A percentile compares a stretch with the other conserved stretches of the same genome.
These are phyloP conservation scores for Cristatella mucedo DNA, from an alignment of 2,888 invertebrate genomes.

Conservation along the genomic window DNA sequence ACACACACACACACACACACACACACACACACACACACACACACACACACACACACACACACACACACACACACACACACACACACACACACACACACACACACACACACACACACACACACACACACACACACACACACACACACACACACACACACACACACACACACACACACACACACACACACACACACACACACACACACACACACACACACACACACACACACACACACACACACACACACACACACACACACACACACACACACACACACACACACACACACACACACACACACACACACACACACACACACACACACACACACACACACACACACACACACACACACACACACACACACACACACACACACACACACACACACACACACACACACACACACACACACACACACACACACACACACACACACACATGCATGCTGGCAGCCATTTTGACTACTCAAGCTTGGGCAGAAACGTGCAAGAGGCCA, in stretches of 20 bases:
- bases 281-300: conserved; percentile 6
- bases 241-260: conserved; percentile 8
- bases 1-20: conserved; percentile 5
- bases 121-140: conserved; percentile 5
- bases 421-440: conserved; percentile 8
- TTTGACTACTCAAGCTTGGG: no score
- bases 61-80: conserved; percentile 5
- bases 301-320: conserved; percentile 8
- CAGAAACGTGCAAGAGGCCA: no score
- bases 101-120: conserved; percentile 7
- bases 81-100: conserved; percentile 7
- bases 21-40: conserved; percentile 7
- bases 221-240: conserved; percentile 8
- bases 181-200: conserved; percentile 8
- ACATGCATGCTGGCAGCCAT: no score
- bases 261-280: conserved; percentile 8
- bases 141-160: conserved; percentile 9
- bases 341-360: conserved; percentile 8
- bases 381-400: conserved; percentile 8
- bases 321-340: conserved; percentile 8
- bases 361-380: conserved; percentile 8
- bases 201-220: conserved; percentile 8
- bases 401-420: conserved; percentile 8
- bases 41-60: conserved; percentile 8
- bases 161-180: conserved; percentile 8